These are phyloP conservation scores for Poicephalus meyeri DNA, from an alignment of 2,113 vertebrate species.

Conservation along the genomic window DNA sequence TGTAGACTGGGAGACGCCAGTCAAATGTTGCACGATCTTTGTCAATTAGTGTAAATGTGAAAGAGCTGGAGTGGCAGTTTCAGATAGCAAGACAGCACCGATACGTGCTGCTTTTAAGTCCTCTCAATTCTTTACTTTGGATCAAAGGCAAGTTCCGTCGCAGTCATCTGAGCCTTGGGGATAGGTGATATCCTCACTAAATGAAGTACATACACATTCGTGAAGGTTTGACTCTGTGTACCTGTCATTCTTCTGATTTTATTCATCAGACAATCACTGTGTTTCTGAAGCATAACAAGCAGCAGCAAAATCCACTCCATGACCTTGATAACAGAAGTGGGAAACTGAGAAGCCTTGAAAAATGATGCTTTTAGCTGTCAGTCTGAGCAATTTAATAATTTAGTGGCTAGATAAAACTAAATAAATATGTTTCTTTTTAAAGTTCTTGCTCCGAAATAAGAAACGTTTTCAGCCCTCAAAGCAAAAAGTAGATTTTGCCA, in stretches of 20 bases:
- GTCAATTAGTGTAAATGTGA: not conserved
- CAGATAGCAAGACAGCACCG: not conserved
- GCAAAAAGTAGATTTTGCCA: constrained; percentile 6
- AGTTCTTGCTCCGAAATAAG: constrained; percentile 20
- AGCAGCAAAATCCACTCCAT: not conserved
- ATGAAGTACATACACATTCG: not conserved
- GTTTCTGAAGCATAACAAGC: not conserved
- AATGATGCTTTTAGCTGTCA: not conserved
- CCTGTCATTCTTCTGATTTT: not conserved
- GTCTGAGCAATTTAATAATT: constrained; percentile 32
- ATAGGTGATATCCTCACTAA: not conserved
- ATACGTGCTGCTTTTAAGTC: not conserved
- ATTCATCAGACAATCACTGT: not conserved
- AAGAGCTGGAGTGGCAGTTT: not conserved
- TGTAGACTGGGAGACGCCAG: not conserved
- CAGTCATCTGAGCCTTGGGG: not conserved
- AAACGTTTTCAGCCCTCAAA: not conserved
- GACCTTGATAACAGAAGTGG: not conserved
- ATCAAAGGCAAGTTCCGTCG: not conserved
- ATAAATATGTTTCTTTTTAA: not conserved
- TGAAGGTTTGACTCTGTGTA: not conserved
- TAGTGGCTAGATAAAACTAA: not conserved
- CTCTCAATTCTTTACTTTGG: not conserved
- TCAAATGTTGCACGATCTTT: not conserved
- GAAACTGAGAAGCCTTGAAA: not conserved